Conservation (phyloP, 2,888 invertebrate genomes). For the Philereme transversata region DNA sequence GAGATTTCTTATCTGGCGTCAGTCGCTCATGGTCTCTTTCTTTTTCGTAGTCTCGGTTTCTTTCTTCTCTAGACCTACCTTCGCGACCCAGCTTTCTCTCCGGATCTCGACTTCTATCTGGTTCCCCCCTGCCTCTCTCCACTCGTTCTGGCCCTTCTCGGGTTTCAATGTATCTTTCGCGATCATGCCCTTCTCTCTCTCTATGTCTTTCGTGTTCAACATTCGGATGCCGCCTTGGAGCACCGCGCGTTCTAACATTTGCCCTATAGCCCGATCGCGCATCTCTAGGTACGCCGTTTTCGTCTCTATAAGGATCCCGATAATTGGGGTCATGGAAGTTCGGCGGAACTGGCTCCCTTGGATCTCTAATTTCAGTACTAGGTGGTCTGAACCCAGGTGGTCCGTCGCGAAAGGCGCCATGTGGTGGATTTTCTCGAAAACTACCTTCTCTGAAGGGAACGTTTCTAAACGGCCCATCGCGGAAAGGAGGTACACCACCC, state of each 20-base stretch:
- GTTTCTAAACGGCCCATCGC: conserved; percentile 66
- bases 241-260: conserved; percentile 59
- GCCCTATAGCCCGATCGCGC: conserved; percentile 62
- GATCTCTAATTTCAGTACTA: conserved; percentile 68
- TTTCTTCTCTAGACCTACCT: conserved; percentile 46
- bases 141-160: conserved; percentile 68
- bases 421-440: conserved; percentile 68
- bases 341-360: conserved; percentile 59
- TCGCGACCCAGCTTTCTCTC: conserved; percentile 56
- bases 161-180: conserved; percentile 69
- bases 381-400: conserved; percentile 65
- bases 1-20: conserved; percentile 71
- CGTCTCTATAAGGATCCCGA: conserved; percentile 70
- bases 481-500: conserved; percentile 64
- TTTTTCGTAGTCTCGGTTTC: conserved; percentile 70
- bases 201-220: conserved; percentile 69
- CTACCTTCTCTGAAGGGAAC: conserved; percentile 66
- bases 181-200: conserved; percentile 72
- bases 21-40: conserved; percentile 72
- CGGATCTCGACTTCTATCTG: conserved; percentile 56
- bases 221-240: conserved; percentile 66
- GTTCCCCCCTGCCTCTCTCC: conserved; percentile 69
- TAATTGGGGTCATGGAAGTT: conserved; percentile 70
- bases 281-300: conserved; percentile 61
- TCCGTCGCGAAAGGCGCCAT: conserved; percentile 65